phyloP scores from a whole-genome alignment of 2,888 invertebrate genomes.

The Pogonocherus hispidulus region DNA sequence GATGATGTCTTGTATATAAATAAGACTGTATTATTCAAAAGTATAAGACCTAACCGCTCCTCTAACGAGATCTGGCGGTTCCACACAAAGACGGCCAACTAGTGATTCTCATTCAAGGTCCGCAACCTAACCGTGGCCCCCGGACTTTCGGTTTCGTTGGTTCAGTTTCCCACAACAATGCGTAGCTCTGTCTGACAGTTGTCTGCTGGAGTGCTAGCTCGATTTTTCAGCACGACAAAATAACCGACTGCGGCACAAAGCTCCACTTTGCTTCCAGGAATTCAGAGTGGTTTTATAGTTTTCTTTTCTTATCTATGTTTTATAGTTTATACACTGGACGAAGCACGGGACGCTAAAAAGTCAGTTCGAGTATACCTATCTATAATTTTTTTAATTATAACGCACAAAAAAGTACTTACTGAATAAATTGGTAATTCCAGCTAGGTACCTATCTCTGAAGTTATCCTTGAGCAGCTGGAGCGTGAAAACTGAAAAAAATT shows the following conservation, averaged over 20 bases:
- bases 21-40: too few relatives aligned
- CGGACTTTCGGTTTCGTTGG: conserved; percentile 57
- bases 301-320: too few relatives aligned
- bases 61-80: conserved; percentile 42
- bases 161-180: conserved; percentile 46
- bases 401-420: too few relatives aligned
- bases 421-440: too few relatives aligned
- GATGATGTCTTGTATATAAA: too few relatives aligned
- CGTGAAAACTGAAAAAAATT: too few relatives aligned
- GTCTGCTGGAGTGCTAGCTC: conserved; percentile 42
- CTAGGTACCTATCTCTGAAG: too few relatives aligned
- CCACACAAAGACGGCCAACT: conserved; percentile 56
- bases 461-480: too few relatives aligned
- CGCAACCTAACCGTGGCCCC: conserved; percentile 61
- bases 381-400: too few relatives aligned
- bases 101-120: conserved; percentile 60
- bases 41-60: conserved; percentile 1
- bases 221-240: conserved; percentile 21
- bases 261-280: neutral
- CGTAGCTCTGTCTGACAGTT: conserved; percentile 45
- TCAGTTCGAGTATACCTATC: too few relatives aligned
- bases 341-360: too few relatives aligned
- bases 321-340: too few relatives aligned
- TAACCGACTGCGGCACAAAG: conserved; percentile 1
- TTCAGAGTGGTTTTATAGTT: neutral